Conservation (phyloP, 1,140 invertebrate genomes). For the Drosophila lacertosa region DNA sequence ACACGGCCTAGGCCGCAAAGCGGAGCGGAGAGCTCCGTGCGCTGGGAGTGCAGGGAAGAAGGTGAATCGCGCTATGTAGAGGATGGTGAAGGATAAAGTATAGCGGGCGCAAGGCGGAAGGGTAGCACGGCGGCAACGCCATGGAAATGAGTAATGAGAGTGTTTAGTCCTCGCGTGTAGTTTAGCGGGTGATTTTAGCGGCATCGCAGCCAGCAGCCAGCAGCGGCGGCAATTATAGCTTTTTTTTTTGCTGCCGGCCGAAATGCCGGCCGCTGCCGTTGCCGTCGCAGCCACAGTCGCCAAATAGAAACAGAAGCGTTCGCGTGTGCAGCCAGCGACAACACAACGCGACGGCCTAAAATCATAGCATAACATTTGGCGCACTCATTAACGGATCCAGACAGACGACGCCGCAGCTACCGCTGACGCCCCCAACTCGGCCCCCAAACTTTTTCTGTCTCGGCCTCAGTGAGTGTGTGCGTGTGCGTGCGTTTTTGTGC, state of each 20-base stretch:
- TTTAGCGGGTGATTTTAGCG: constrained; percentile 34
- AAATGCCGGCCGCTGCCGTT: neutral
- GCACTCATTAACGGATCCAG: constrained; percentile 44
- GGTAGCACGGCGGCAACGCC: neutral
- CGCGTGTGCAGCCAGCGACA: constrained; percentile 6
- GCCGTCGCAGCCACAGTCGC: neutral
- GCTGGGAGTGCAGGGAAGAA: too few relatives aligned
- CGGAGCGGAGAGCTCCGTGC: constrained; percentile 1
- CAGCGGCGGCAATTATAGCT: constrained; percentile 13
- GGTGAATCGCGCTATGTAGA: too few relatives aligned
- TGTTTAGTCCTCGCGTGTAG: constrained; percentile 48
- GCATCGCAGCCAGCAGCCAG: constrained; percentile 16
- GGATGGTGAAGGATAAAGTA: too few relatives aligned
- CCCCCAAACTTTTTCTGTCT: neutral
- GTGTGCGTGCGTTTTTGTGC: neutral
- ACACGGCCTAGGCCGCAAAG: constrained; percentile 58
- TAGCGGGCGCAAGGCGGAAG: neutral
- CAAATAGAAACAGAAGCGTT: constrained; percentile 17
- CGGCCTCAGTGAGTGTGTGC: neutral
- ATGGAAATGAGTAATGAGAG: constrained; percentile 52
- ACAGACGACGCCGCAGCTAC: constrained; percentile 3
- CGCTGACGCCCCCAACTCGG: neutral
- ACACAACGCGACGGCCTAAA: constrained; percentile 20
- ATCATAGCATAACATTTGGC: constrained; percentile 59
- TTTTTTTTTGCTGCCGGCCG: neutral